Evolutionary conservation across 2,888 invertebrate genomes (phyloP).

Genomic region (Rapana venosa): DNA sequence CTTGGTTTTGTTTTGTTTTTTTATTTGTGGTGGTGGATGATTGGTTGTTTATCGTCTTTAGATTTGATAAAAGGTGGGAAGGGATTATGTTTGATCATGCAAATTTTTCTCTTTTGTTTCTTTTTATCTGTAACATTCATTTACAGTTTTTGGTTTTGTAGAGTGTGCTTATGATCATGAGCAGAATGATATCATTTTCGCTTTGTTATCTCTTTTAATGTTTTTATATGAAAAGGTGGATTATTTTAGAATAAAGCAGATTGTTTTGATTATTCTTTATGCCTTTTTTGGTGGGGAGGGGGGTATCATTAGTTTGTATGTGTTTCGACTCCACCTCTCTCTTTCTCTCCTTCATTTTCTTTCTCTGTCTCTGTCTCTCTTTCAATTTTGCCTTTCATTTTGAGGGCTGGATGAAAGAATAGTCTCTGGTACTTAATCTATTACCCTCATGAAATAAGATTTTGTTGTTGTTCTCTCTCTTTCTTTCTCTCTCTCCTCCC

Average conservation of each 20-base stretch:
- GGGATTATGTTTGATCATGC: neutral
- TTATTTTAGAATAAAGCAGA: neutral
- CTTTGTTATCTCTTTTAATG: neutral
- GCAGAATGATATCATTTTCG: neutral
- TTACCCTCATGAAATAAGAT: too few species aligned
- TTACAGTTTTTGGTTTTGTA: neutral
- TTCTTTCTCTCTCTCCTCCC: neutral
- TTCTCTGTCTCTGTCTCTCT: too few species aligned
- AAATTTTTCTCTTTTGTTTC: neutral
- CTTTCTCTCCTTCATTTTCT: too few species aligned
- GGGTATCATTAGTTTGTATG: too few species aligned
- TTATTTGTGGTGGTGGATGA: neutral
- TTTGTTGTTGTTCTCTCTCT: neutral
- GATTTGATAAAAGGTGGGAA: neutral
- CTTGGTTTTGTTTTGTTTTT: neutral
- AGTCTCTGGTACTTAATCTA: too few species aligned
- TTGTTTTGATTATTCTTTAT: neutral
- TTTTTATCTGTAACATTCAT: neutral
- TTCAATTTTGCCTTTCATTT: too few species aligned
- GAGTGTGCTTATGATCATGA: neutral
- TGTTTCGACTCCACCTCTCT: too few species aligned
- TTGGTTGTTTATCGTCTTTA: neutral
- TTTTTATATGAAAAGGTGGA: neutral
- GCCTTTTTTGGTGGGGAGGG: too few species aligned
- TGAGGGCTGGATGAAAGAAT: too few species aligned